phyloP scores from a whole-genome alignment of 1,140 invertebrate genomes.

The Drosophila auraria region DNA sequence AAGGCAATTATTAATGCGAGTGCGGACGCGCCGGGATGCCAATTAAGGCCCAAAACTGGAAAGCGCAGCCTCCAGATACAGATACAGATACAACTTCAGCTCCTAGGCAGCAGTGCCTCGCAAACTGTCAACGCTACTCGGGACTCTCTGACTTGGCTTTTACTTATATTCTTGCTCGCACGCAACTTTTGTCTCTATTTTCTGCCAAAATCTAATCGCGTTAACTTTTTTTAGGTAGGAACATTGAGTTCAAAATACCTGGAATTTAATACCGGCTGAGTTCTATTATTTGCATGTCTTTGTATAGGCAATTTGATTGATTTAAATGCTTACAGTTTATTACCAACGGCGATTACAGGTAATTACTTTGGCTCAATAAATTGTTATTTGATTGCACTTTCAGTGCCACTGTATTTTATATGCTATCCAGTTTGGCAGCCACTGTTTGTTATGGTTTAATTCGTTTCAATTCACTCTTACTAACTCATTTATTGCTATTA shows the following conservation, averaged over 20 bases:
- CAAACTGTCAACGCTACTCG: conserved; percentile 43
- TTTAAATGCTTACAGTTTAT: neutral
- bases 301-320: neutral
- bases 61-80: conserved; percentile 20
- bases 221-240: conserved; percentile 7
- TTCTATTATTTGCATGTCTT: neutral
- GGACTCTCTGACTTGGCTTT: conserved; percentile 10
- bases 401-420: neutral
- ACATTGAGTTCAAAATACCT: conserved; percentile 29
- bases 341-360: neutral
- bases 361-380: neutral
- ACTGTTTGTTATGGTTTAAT: neutral
- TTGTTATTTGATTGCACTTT: neutral
- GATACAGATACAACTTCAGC: conserved; percentile 12
- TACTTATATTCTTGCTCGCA: conserved; percentile 20
- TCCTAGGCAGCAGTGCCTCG: conserved; percentile 27
- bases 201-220: conserved; percentile 58
- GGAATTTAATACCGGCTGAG: neutral
- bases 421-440: conserved; percentile 6
- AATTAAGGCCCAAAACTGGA: conserved; percentile 76
- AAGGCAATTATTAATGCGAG: conserved; percentile 75
- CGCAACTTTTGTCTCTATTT: conserved; percentile 18
- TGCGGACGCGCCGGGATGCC: conserved; percentile 56
- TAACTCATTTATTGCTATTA: conserved; percentile 3
- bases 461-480: conserved; percentile 5